Base-by-base conservation (phyloP, 2,113 vertebrate genomes). In the Etheostoma spectabile region DNA sequence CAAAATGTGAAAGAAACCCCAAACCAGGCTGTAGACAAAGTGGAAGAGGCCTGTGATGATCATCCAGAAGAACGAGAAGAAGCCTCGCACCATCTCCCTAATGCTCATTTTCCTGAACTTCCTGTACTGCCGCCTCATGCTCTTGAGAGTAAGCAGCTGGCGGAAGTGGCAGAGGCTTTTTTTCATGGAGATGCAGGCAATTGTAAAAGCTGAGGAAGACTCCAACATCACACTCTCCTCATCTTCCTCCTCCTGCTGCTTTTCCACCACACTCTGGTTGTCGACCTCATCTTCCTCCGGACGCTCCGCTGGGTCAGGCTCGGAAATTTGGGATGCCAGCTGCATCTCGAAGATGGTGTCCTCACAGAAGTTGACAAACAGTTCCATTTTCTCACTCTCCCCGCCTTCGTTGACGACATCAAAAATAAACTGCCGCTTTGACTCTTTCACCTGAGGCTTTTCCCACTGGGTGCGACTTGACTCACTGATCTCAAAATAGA, bases 301-400 rank as follows among this genome's bases (percentile, higher is more conserved):
- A 24, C 97, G 95, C 79, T 99, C 98, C 0, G 95, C 83, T 1
- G 95, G 92, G 78, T 99, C 98, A 0, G 97, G 96, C 85, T 99
- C 98, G 1, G 98, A 99, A 81, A 99, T 99, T 86, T 98, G 96
- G 0, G 98, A 99, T 0, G 98, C 98, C 60, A 99, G 83, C 71
- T 99, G 98, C 98, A 99, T 99, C 94, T 99, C 98, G 87, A 99
- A 99, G 90, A 99, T 99, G 0, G 98, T 99, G 82, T 99, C 98
- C 89, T 99, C 98, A 30, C 98, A 99, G 91, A 99, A 99, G 89
- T 98, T 99, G n/a, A 99, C 98, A 64, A 99, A 99, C 10, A 99
- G 95, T 56, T 99, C 98, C 98, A 99, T 99, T 94, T 99, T 99
- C 86, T 99, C 98, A n/a, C 98, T 97, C 83, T 99, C 98, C 12